Base-by-base conservation (phyloP, 30 jellyfish, hydroid and myxozoan genomes). In the Calvadosia cruxmelitensis region DNA sequence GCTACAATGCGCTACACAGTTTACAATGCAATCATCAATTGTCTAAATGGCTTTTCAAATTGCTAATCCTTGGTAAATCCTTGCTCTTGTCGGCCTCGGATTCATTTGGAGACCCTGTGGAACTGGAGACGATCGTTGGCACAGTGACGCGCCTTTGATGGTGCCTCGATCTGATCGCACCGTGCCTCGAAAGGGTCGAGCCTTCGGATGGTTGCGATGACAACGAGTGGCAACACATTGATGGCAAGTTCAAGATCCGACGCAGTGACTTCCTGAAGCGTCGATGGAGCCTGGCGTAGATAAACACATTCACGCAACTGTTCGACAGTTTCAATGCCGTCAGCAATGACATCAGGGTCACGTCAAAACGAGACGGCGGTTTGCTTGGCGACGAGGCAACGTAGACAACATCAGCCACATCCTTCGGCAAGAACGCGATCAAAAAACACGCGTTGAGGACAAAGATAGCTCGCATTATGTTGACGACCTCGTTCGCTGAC, bases 301-400 rank as follows among this genome's bases (percentile, higher is more conserved):
- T 89, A 53, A 89, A 89, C 51, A 82, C 89, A 62, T 89, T 89
- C 2, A 78, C 93, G 65, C 98, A 81, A 24, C 95, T 83, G 75
- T 89, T 89, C 30, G 95, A 82, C 1, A 84, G 76, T 50, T 42
- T 42, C 20, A 42, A 42, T 42, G 57, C 57, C 20, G 57, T 42
- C 20, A 42, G 20, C 57, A 10, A 42, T 5, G 57, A 42, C 57
- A 42, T 42, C 20, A 42, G 57, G 10, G 20, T 5, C 20, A 42
- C 15, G 20, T 20, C 10, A 20, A 42, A 42, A 42, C 57, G 57
- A 42, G 15, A 5, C 20, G 57, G 57, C 15, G 20, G 15, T 10
- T 42, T 20, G 20, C 20, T 20, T 5, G 15, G 57, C 10, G 10
- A 42, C 20, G 20, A 5, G 10, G 57, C 20, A 42, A 42, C 57